Conservation (phyloP, 2,888 invertebrate species). For the Orthonevra nobilis region DNA sequence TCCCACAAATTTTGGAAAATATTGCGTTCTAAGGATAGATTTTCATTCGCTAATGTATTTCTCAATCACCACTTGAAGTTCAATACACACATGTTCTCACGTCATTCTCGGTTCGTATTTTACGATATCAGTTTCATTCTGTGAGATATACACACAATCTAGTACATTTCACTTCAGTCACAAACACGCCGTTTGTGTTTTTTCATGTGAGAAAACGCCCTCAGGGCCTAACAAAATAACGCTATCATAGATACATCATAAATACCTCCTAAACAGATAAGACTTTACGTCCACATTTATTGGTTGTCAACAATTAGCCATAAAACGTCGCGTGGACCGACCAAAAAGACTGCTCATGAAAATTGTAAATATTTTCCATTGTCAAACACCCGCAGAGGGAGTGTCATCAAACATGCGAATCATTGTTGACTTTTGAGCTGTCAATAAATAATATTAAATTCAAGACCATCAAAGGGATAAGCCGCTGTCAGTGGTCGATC, state of each 20-base stretch:
- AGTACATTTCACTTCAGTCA: too few relatives aligned
- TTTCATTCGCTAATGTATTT: too few relatives aligned
- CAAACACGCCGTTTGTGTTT: too few relatives aligned
- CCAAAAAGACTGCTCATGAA: neutral
- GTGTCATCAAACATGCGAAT: neutral
- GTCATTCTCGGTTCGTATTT: too few relatives aligned
- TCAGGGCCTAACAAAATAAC: neutral
- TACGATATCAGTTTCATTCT: too few relatives aligned
- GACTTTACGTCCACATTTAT: neutral
- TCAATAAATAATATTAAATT: neutral
- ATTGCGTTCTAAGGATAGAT: too few relatives aligned
- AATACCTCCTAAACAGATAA: neutral
- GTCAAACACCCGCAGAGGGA: conserved; percentile 1
- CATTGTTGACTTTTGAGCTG: neutral
- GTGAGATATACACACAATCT: too few relatives aligned
- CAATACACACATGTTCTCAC: too few relatives aligned
- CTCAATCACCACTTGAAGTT: too few relatives aligned
- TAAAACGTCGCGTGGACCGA: neutral
- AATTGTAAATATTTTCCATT: conserved; percentile 1
- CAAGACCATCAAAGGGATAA: neutral
- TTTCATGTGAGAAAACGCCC: neutral
- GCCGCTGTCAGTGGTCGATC: too few relatives aligned
- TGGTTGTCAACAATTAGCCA: conserved; percentile 11
- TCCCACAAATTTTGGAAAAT: too few relatives aligned
- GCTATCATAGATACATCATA: neutral